Base-by-base conservation (phyloP, 2,888 invertebrate genomes). In the Pinctada fucata region DNA sequence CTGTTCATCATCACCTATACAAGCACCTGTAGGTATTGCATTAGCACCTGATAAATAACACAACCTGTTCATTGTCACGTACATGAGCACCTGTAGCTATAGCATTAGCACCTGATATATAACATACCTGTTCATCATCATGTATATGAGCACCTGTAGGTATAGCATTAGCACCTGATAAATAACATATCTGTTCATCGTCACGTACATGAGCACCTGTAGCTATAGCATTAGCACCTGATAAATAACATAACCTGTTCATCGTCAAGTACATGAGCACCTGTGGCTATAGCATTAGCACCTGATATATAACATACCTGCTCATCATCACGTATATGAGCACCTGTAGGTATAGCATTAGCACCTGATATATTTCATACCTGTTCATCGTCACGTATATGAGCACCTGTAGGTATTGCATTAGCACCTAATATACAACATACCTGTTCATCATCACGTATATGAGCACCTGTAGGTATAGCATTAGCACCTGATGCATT, bases 131-230 rank as follows among this genome's bases (percentile, higher is more conserved):
- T 88, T 94, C 94, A 89, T 94, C 94, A 88, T 94, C 99, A 86
- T 96, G 93, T 6, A 97, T 94, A 91, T 97, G 97, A 86, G 94
- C 94, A 13, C 97, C 97, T 82, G 94, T 94, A 0, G 93, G 93
- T 72, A 96, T 93, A 48, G 95, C 94, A 91, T 93, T 92, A 89
- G 94, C 91, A 90, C 94, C 93, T 94, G 91, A 31, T 31, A 31
- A 1, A 70, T 47, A 70, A 78, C 76, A 66, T 72, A 93, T 93
- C 91, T 94, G 93, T 88, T 94, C 94, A 89, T 94, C 94, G 88
- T 94, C 99, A 86, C 96, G 93, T 6, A 97, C 94, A 91, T 97
- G 97, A 86, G 94, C 94, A 13, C 97, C 97, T 82, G 94, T 94
- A 0, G 93, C 93, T 72, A 96, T 93, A 48, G 95, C 94, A 91